Conservation (phyloP, 2,888 invertebrate genomes). For the Ischnura elegans region DNA sequence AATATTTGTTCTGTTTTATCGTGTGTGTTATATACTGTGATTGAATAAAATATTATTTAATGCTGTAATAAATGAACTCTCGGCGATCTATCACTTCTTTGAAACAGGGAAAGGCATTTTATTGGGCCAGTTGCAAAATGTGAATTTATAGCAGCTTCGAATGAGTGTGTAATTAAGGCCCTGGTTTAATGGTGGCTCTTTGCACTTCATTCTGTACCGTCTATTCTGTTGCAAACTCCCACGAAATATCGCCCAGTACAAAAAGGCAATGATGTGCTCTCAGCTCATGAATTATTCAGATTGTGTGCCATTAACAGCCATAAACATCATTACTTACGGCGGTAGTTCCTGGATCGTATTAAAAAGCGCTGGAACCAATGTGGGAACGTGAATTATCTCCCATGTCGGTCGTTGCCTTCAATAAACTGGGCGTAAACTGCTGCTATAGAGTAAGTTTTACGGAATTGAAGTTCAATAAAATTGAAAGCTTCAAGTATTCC, state of each 20-base stretch:
- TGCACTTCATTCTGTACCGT: not conserved
- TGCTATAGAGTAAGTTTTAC: not conserved
- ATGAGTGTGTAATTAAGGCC: not conserved
- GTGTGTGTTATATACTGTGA: too few relatives aligned
- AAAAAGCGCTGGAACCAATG: not conserved
- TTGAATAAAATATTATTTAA: too few relatives aligned
- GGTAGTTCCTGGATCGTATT: not conserved
- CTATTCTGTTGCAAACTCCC: not conserved
- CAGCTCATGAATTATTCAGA: not conserved
- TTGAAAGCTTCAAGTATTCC: not conserved
- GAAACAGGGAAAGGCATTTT: not conserved
- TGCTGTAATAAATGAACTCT: too few relatives aligned
- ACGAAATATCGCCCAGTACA: not conserved
- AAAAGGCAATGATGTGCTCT: not conserved
- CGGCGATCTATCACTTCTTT: not conserved
- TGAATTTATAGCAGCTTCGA: not conserved
- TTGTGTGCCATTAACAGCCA: conserved; percentile 8
- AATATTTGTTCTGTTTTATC: too few relatives aligned
- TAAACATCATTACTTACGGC: not conserved
- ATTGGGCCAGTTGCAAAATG: not conserved
- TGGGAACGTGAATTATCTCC: not conserved
- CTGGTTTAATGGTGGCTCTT: not conserved
- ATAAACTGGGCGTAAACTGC: not conserved
- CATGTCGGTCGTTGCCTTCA: not conserved
- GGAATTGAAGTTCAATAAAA: not conserved